Base-by-base conservation (phyloP, 2,797 vertebrate species). In the Antennarius maculatus region DNA sequence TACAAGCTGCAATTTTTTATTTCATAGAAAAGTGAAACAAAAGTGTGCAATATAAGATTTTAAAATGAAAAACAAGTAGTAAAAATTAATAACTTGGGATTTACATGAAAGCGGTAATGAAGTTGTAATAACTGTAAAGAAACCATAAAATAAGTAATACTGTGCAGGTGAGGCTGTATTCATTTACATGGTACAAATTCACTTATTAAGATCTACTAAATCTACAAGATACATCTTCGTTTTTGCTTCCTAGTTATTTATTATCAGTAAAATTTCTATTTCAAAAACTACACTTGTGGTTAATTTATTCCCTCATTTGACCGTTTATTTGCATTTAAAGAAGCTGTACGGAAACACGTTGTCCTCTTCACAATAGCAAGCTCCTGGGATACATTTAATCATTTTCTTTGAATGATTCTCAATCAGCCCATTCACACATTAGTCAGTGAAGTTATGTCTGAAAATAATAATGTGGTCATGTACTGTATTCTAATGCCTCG, bases 381-480 rank as follows among this genome's bases (percentile, higher is more conserved):
- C 46, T 29, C 6, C 43, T 49, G 52, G 23, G 15, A 66, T 57
- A 27, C 8, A 16, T 50, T 54, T 42, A 27, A 66, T 56, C 13
- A 43, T 50, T 67, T 61, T 57, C 6, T 49, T 18, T 16, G 6
- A 52, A 42, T 31, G 48, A 31, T 51, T 65, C 16, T 47, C 6
- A 45, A 58, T 76, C 18, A 49, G 31, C n/a, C 23, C 17, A 14
- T 54, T 31, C 16, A 10, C 15, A 29, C 39, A 57, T 27, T 28
- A 15, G 37, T 65, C 31, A 18, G 12, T 46, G 15, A 71, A 52
- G 49, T 34, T 73, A 42, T 50, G 28, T 53, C 18, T 69, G 52
- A 57, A 70, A 79, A 69, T 49, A 74, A 56, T 53, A 51, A 63
- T 0, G 6, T 18, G 8, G 46, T 16, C 59, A 75, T 80, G 41